Percentiles rank a stretch among this genome's conserved stretches.
These are phyloP conservation scores for Nannoperca obscura DNA, from an alignment of 2,797 vertebrate genomes.

Conservation along the genomic window DNA sequence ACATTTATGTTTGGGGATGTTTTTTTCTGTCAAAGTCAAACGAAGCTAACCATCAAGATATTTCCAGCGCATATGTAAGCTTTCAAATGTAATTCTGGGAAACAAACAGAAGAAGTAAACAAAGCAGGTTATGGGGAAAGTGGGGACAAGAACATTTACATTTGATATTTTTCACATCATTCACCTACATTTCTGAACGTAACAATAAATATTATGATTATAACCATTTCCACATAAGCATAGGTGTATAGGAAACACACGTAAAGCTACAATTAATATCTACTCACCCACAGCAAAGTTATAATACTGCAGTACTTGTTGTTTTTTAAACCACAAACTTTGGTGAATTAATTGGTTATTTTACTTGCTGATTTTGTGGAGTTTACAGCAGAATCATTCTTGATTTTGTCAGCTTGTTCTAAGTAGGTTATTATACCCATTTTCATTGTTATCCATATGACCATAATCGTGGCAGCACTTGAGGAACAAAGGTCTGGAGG, in stretches of 20 bases:
- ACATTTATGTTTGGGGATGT: constrained; percentile 17
- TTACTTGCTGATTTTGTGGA: not conserved
- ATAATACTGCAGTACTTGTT: not conserved
- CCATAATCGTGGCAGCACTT: not conserved
- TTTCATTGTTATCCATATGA: not conserved
- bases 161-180: too few species aligned
- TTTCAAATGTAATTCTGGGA: too few species aligned
- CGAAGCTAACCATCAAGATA: not conserved
- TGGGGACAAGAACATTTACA: too few species aligned
- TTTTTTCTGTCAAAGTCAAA: constrained; percentile 10
- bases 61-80: not conserved
- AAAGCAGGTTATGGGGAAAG: too few species aligned
- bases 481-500: not conserved
- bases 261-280: too few species aligned
- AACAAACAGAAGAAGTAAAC: too few species aligned
- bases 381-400: not conserved
- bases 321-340: constrained; percentile 7
- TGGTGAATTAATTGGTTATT: not conserved
- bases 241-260: too few species aligned
- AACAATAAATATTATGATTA: too few species aligned
- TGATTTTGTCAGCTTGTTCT: not conserved
- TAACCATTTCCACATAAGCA: too few species aligned
- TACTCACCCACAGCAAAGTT: too few species aligned
- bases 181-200: too few species aligned
- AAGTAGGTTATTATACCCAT: not conserved